phyloP scores from a whole-genome alignment of 2,797 vertebrate genomes.

The Oreonectes daqikongensis region DNA sequence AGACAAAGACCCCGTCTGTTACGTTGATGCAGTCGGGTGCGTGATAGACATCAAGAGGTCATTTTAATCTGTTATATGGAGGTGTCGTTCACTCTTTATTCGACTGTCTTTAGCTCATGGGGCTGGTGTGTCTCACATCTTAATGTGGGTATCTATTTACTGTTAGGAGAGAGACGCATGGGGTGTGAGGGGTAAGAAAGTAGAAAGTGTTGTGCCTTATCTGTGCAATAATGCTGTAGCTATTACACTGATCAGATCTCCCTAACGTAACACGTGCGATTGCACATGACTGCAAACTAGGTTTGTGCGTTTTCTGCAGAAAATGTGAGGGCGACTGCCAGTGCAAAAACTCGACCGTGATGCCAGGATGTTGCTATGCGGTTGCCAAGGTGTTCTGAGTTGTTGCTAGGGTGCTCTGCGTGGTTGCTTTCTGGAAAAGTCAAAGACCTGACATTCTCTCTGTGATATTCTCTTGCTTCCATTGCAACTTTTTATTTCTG shows the following conservation, averaged over 20 bases:
- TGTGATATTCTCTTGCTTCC: neutral
- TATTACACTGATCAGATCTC: neutral
- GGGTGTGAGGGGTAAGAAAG: neutral
- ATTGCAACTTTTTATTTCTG: neutral
- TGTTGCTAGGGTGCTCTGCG: neutral
- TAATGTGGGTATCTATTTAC: neutral
- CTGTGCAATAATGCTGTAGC: neutral
- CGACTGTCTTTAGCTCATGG: constrained; percentile 23
- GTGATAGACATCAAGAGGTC: constrained; percentile 18
- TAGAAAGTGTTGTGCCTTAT: neutral
- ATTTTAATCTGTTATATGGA: constrained; percentile 20
- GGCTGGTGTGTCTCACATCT: constrained; percentile 16
- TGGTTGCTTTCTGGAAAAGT: neutral
- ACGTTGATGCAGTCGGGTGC: constrained; percentile 1
- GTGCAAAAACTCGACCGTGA: neutral
- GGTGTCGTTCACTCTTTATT: constrained; percentile 18
- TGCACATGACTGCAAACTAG: constrained; percentile 5
- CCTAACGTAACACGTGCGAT: neutral
- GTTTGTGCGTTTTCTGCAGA: neutral
- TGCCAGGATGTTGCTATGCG: neutral
- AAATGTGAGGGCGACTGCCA: neutral
- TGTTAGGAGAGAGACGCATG: constrained; percentile 6
- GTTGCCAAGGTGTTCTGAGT: constrained; percentile 3
- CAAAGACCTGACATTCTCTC: neutral
- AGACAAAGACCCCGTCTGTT: constrained; percentile 18